These are phyloP conservation scores for Drosophila kuntzei DNA, from an alignment of 2,888 invertebrate species.

Conservation along the genomic window DNA sequence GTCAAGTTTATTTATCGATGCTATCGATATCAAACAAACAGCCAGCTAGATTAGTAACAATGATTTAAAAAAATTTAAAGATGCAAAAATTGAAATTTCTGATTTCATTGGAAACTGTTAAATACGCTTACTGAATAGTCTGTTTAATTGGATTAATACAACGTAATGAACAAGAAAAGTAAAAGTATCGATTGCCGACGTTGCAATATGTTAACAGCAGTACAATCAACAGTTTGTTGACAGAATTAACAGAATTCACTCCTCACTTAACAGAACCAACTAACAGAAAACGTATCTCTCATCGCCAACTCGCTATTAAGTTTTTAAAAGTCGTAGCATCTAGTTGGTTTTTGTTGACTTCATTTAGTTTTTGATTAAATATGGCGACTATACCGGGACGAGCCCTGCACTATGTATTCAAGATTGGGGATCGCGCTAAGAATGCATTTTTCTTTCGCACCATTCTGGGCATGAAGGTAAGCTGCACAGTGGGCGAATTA, in stretches of 20 bases:
- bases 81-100: not conserved
- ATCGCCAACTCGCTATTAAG: slow-evolving; percentile 3
- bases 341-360: not conserved
- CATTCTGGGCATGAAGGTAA: slow-evolving; percentile 97
- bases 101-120: not conserved
- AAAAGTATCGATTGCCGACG: slow-evolving; percentile 3
- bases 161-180: not conserved
- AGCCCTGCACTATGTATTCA: slow-evolving; percentile 98
- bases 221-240: slow-evolving; percentile 4
- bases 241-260: slow-evolving; percentile 20
- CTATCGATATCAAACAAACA: slow-evolving; percentile 37
- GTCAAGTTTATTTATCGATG: slow-evolving; percentile 6
- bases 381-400: slow-evolving; percentile 88
- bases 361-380: not conserved
- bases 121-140: not conserved
- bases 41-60: slow-evolving; percentile 3
- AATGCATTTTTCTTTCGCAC: slow-evolving; percentile 95
- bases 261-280: not conserved
- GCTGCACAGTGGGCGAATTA: slow-evolving; percentile 36
- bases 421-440: slow-evolving; percentile 94
- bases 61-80: not conserved
- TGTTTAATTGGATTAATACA: not conserved
- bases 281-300: not conserved
- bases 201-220: not conserved
- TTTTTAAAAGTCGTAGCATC: slow-evolving; percentile 22